Percentiles rank a stretch among this genome's conserved stretches.
Evolutionary conservation across 2,888 invertebrate genomes (phyloP).

Genomic region (Toxonevra muliebris): DNA sequence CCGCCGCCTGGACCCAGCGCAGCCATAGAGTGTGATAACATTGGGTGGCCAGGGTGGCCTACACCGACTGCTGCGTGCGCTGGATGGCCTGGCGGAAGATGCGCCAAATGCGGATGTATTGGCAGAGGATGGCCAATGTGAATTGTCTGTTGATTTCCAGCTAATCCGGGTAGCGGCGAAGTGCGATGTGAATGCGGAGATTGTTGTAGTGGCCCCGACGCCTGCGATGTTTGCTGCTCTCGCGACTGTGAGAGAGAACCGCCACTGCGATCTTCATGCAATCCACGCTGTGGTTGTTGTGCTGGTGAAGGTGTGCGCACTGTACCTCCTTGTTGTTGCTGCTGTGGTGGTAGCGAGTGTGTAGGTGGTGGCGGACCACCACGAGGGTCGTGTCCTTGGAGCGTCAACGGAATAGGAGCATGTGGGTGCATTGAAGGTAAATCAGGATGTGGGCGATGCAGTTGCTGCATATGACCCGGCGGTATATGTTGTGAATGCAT

Average conservation of each 20-base stretch:
- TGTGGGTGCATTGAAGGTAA: slow-evolving; percentile 64
- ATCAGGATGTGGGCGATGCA: slow-evolving; percentile 64
- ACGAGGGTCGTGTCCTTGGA: slow-evolving; percentile 55
- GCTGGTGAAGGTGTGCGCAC: slow-evolving; percentile 63
- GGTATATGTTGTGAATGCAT: slow-evolving; percentile 53
- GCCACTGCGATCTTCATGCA: slow-evolving; percentile 50
- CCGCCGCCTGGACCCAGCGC: slow-evolving; percentile 57
- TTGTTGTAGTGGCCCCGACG: slow-evolving; percentile 51
- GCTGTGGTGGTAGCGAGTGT: slow-evolving; percentile 54
- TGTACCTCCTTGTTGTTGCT: slow-evolving; percentile 47
- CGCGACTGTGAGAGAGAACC: slow-evolving; percentile 43
- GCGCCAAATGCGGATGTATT: slow-evolving; percentile 61
- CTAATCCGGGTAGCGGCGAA: slow-evolving; percentile 61
- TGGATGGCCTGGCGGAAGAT: slow-evolving; percentile 58
- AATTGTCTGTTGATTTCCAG: slow-evolving; percentile 54
- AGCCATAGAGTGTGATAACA: slow-evolving; percentile 60
- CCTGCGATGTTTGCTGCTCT: slow-evolving; percentile 49
- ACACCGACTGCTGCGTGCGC: slow-evolving; percentile 59
- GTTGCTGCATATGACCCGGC: slow-evolving; percentile 53
- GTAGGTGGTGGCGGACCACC: slow-evolving; percentile 50
- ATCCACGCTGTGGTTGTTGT: slow-evolving; percentile 51
- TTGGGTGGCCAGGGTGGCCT: slow-evolving; percentile 62
- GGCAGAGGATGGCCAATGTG: slow-evolving; percentile 63
- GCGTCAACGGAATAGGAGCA: slow-evolving; percentile 58
- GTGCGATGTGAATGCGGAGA: slow-evolving; percentile 59